A percentile compares a stretch with the other conserved stretches of the same genome.
Evolutionary conservation across 1,140 invertebrate species (phyloP).

Genomic region (Rhopalosiphum padi): DNA sequence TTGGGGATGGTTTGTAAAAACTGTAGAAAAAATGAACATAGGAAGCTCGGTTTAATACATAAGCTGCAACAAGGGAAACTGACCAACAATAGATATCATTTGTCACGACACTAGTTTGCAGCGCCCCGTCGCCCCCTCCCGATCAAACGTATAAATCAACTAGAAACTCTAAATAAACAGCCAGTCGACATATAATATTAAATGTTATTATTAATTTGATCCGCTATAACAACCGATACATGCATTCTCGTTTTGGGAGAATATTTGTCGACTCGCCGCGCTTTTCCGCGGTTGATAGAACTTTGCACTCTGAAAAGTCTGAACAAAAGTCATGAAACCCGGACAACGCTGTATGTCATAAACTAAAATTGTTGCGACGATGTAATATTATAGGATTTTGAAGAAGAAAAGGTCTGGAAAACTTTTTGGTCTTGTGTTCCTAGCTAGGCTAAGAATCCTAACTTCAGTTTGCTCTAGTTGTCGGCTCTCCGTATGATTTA

Average conservation of each 20-base stretch:
- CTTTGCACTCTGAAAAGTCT: neutral
- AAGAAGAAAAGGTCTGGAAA: neutral
- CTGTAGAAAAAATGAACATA: neutral
- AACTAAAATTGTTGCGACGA: neutral
- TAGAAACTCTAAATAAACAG: neutral
- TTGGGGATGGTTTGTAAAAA: constrained; percentile 25
- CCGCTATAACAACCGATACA: neutral
- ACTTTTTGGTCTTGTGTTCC: neutral
- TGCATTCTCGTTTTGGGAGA: neutral
- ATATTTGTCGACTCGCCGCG: neutral
- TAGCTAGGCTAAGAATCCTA: no score
- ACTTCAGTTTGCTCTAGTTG: neutral
- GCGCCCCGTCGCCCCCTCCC: neutral
- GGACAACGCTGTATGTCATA: neutral
- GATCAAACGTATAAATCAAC: constrained; percentile 2
- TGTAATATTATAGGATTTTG: neutral
- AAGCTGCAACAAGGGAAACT: constrained; percentile 49
- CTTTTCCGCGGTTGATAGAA: neutral
- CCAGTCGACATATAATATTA: neutral
- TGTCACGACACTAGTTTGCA: constrained; percentile 38
- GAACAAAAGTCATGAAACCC: neutral
- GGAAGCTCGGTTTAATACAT: constrained; percentile 40
- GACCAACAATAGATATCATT: constrained; percentile 54
- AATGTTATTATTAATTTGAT: neutral
- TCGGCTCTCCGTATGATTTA: neutral